Base-by-base conservation (phyloP, 2,888 invertebrate genomes). In the Mythimna pallens region DNA sequence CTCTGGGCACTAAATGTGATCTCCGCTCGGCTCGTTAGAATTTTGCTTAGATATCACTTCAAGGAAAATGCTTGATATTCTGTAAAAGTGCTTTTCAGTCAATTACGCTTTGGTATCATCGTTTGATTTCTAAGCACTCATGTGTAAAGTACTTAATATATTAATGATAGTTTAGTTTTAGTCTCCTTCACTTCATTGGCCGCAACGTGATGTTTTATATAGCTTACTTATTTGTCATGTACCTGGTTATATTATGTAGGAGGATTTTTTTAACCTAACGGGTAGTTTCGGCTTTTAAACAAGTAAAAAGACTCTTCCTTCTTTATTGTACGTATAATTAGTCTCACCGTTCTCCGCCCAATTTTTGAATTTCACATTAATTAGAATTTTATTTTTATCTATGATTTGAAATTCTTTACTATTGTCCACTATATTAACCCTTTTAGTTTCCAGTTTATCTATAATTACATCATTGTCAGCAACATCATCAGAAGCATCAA, bases 1-100 rank as follows among this genome's bases (percentile, higher is more conserved):
- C 94, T 92, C 93, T 74, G 54, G 92, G 85, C 86, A 87, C 82
- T 76, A 79, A 89, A 92, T 87, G 87, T 85, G 91, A 91, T 85
- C 87, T 72, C 70, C 55, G 25, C 59, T 59, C 0, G 57, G 79
- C 83, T 87, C 79, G 87, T 87, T 86, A 84, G 70, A 78, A 73
- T 83, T 83, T 80, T 86, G 80, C 82, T 76, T 81, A 84, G 75
- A 78, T 84, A 77, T 80, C 67, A 75, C 67, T 79, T 81, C 55
- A 12, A 62, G 52, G 65, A 68, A 70, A 79, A 68, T 65, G n/a
- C 61, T 75, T 68, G 34, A 68, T 52, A 69, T 70, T 50, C 62
- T 65, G 43, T 73, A 43, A 9, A 78, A 62, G 36, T 65, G 25
- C 25, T 50, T 22, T 72, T 72, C 12, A 62, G 55, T 78, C 34